Evolutionary conservation across 2,113 vertebrate genomes (phyloP).

Genomic region (Engraulis encrasicolus): DNA sequence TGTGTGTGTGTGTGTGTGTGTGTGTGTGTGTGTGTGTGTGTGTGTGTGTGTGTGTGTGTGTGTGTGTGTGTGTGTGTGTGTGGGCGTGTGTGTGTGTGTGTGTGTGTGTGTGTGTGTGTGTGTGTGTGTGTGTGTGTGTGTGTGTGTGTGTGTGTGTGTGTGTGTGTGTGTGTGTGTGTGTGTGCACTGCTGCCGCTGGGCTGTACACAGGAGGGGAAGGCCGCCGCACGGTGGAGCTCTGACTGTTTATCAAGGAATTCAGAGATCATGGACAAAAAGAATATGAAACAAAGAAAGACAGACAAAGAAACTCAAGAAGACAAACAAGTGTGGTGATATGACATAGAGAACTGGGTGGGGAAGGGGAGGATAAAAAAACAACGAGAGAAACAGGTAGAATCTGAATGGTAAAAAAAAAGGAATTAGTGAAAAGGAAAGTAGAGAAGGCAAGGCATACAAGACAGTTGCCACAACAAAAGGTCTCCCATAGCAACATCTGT

Average conservation of each 20-base stretch:
- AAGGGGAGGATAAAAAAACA: background rate
- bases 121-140: background rate
- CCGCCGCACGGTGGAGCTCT: background rate
- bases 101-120: background rate
- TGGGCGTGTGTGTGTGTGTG: background rate
- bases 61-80: background rate
- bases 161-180: slow-evolving; percentile 2
- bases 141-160: background rate
- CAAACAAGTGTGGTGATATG: background rate
- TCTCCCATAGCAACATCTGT: slow-evolving; percentile 57
- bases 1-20: background rate
- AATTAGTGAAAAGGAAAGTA: background rate
- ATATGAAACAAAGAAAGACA: background rate
- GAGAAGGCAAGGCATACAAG: background rate
- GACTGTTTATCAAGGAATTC: background rate
- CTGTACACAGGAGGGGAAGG: background rate
- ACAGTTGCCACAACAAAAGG: slow-evolving; percentile 73
- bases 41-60: background rate
- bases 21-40: background rate
- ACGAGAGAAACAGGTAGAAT: background rate
- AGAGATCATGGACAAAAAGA: background rate
- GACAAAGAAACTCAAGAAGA: background rate
- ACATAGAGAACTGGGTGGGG: too few species aligned
- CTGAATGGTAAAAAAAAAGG: background rate
- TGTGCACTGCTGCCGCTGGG: background rate